phyloP scores from a whole-genome alignment of 2,888 invertebrate genomes.

The Pammene fasciana region DNA sequence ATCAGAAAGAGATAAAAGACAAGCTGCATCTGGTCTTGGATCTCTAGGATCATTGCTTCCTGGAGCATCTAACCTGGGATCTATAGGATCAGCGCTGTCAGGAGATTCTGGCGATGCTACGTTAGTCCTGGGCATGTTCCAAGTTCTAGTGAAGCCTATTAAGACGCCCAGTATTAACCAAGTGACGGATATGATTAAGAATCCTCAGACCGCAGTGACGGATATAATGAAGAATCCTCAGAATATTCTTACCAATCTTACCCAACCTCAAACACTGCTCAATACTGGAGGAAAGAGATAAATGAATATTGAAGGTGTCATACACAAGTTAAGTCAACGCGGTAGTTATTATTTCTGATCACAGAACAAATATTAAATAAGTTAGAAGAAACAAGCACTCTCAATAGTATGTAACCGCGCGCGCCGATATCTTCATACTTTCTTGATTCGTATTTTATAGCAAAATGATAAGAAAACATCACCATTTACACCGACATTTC shows the following conservation, averaged over 20 bases:
- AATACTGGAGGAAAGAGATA: conserved; percentile 25
- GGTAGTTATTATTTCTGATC: too few species aligned
- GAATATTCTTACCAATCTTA: conserved; percentile 27
- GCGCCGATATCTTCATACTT: too few species aligned
- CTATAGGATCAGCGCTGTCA: conserved; percentile 40
- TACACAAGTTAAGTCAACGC: not conserved
- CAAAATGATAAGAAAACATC: too few species aligned
- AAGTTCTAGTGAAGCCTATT: conserved; percentile 58
- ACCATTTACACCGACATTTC: too few species aligned
- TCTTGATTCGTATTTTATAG: too few species aligned
- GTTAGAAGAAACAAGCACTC: too few species aligned
- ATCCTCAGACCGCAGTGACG: conserved; percentile 22
- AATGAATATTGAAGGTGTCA: not conserved
- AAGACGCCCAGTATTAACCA: conserved; percentile 42
- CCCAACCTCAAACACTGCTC: conserved; percentile 23
- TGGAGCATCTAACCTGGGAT: conserved; percentile 22
- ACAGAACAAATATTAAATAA: too few species aligned
- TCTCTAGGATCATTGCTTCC: conserved; percentile 25
- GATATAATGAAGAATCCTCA: conserved; percentile 34
- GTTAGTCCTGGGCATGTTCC: conserved; percentile 60
- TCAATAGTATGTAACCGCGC: too few species aligned
- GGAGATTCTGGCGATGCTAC: conserved; percentile 44
- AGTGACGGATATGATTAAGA: conserved; percentile 22
- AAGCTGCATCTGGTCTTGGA: conserved; percentile 19
- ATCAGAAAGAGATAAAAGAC: conserved; percentile 23